phyloP scores from a whole-genome alignment of 2,888 invertebrate species.

The Ariolimax columbianus region DNA sequence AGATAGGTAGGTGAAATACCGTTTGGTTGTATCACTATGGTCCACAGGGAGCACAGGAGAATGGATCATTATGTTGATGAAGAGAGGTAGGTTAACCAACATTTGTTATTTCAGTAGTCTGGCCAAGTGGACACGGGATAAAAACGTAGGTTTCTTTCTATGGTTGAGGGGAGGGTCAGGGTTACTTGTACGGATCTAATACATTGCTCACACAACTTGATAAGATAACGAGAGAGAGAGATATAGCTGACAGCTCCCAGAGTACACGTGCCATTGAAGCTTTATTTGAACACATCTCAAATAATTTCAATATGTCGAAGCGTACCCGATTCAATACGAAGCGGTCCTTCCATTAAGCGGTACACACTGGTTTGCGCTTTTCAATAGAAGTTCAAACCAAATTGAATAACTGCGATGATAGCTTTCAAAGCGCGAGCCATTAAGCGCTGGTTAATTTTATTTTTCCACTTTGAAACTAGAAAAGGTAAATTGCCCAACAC shows the following conservation, averaged over 20 bases:
- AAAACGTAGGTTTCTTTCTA: too few species aligned
- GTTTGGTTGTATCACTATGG: too few species aligned
- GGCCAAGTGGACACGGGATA: too few species aligned
- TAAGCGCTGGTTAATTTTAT: neutral
- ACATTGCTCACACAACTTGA: constrained; percentile 31
- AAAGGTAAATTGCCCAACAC: constrained; percentile 27
- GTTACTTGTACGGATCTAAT: constrained; percentile 2
- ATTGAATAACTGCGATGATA: constrained; percentile 18
- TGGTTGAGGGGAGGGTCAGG: too few species aligned
- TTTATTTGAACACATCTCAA: neutral
- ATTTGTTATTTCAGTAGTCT: too few species aligned
- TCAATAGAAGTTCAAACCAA: constrained; percentile 28
- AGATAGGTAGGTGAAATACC: too few species aligned
- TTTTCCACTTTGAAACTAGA: neutral
- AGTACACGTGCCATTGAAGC: constrained; percentile 4
- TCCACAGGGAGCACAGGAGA: too few species aligned
- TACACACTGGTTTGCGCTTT: constrained; percentile 42
- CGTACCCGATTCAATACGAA: neutral
- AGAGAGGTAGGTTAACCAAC: too few species aligned
- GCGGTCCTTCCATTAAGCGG: constrained; percentile 13
- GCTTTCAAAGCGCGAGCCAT: constrained; percentile 21
- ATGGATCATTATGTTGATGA: too few species aligned
- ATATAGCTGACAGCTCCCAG: constrained; percentile 16
- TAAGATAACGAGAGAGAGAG: neutral
- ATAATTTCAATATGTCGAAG: constrained; percentile 1